phyloP scores from a whole-genome alignment of 2,888 invertebrate genomes.

The Plebejus argus region DNA sequence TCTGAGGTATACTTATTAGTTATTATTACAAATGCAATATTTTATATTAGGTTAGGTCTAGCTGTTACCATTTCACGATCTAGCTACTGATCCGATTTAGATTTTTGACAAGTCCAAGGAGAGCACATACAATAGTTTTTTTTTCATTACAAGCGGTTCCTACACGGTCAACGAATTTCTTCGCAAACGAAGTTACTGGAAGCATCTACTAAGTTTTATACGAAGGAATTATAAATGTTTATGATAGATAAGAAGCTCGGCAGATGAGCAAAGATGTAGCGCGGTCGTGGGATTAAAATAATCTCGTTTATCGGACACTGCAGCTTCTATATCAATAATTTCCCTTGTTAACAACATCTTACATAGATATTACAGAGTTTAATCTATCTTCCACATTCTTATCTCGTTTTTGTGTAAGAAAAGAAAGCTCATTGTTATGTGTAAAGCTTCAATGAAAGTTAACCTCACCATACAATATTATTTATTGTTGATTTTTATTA shows the following conservation, averaged over 20 bases:
- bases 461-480: background rate
- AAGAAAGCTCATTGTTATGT: background rate
- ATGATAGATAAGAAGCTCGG: slow-evolving; percentile 6
- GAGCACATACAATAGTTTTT: too few species aligned
- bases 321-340: background rate
- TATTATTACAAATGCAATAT: too few species aligned
- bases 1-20: too few species aligned
- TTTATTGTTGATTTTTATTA: background rate
- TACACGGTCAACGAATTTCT: background rate
- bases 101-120: too few species aligned
- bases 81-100: too few species aligned
- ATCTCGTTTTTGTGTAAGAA: background rate
- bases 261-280: slow-evolving; percentile 7
- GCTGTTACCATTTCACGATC: too few species aligned
- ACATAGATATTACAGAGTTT: background rate
- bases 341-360: slow-evolving; percentile 2
- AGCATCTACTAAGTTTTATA: background rate
- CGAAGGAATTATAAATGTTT: slow-evolving; percentile 20
- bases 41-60: too few species aligned
- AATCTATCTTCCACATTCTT: background rate
- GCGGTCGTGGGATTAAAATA: background rate
- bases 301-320: slow-evolving; percentile 24
- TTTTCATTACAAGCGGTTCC: background rate
- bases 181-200: background rate
- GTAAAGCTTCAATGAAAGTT: background rate